A percentile compares a stretch with the other conserved stretches of the same genome.
phyloP scores from a whole-genome alignment of 2,888 invertebrate species.

The Hyppa rectilinea region DNA sequence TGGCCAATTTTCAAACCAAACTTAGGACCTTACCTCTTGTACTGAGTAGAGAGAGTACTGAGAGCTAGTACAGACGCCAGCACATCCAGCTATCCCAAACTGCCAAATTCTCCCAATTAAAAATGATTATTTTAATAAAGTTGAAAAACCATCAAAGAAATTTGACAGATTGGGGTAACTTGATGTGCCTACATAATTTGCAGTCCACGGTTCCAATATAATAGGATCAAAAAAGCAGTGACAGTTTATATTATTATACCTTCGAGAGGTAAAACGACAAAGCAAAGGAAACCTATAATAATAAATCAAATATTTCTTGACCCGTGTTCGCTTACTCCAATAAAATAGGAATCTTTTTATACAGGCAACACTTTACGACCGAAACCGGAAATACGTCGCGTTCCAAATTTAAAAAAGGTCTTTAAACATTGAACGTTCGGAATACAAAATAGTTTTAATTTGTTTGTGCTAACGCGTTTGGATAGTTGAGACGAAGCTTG shows the following conservation, averaged over 20 bases:
- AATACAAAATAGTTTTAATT: conserved; percentile 33
- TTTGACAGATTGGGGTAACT: too few relatives aligned
- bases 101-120: too few relatives aligned
- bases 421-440: conserved; percentile 22
- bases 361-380: conserved; percentile 52
- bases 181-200: too few relatives aligned
- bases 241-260: conserved; percentile 27
- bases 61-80: too few relatives aligned
- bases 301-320: conserved; percentile 51
- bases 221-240: conserved; percentile 1
- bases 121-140: too few relatives aligned
- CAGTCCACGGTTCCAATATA: neutral
- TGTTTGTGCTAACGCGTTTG: neutral
- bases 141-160: too few relatives aligned
- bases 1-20: neutral
- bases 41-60: too few relatives aligned
- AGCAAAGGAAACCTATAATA: conserved; percentile 42
- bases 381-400: conserved; percentile 66
- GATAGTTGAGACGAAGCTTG: neutral
- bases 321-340: conserved; percentile 18
- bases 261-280: conserved; percentile 30
- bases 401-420: conserved; percentile 61
- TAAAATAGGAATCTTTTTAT: conserved; percentile 51
- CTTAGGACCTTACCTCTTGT: too few relatives aligned
- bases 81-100: too few relatives aligned